Percentiles rank a stretch among this genome's conserved stretches.
Conservation (phyloP, 2,797 vertebrate species). For the Microchirus variegatus region DNA sequence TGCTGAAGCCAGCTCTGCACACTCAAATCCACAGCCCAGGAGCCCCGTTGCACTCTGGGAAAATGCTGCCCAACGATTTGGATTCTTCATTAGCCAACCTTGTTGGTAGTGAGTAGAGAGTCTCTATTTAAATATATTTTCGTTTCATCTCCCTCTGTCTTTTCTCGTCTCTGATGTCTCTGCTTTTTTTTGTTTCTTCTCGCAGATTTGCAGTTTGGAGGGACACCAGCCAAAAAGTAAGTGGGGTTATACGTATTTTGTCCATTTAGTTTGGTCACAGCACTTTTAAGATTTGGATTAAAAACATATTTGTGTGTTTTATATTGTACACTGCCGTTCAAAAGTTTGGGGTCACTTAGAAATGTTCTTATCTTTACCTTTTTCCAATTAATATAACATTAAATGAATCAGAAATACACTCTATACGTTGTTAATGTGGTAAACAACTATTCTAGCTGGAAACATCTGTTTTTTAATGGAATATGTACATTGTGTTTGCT, state of each 20-base stretch:
- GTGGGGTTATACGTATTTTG: slow-evolving; percentile 35
- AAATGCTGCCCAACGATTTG: slow-evolving; percentile 86
- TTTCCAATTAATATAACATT: too few relatives aligned
- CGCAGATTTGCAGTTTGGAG: slow-evolving; percentile 91
- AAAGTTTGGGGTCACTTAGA: too few relatives aligned
- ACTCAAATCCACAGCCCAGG: slow-evolving; percentile 82
- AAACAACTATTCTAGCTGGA: too few relatives aligned
- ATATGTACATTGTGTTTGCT: too few relatives aligned
- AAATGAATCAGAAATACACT: too few relatives aligned
- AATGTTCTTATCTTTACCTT: too few relatives aligned
- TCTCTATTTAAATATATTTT: not conserved
- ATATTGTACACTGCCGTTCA: too few relatives aligned
- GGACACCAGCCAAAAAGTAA: slow-evolving; percentile 90
- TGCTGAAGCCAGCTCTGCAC: slow-evolving; percentile 83
- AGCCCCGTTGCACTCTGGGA: slow-evolving; percentile 78
- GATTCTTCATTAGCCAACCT: slow-evolving; percentile 90
- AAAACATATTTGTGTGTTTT: too few relatives aligned
- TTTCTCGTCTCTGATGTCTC: slow-evolving; percentile 27
- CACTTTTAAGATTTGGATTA: too few relatives aligned
- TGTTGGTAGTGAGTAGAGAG: slow-evolving; percentile 86
- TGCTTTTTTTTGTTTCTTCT: slow-evolving; percentile 18
- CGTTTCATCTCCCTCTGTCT: not conserved
- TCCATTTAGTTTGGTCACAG: too few relatives aligned
- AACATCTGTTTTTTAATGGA: too few relatives aligned
- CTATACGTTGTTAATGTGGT: too few relatives aligned